phyloP scores from a whole-genome alignment of 2,797 vertebrate genomes.

The Botia kubotai region DNA sequence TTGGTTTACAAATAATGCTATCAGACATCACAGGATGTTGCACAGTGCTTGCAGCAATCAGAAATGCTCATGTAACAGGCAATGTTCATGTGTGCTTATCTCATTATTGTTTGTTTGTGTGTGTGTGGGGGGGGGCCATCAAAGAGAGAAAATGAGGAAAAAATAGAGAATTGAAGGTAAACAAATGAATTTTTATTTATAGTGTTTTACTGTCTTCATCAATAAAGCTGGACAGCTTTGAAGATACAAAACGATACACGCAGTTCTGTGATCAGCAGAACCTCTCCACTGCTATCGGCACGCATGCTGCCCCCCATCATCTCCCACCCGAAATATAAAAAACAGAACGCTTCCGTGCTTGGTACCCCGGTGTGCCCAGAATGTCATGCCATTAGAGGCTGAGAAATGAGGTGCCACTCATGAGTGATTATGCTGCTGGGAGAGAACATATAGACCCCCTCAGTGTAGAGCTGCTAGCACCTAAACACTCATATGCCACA shows the following conservation, averaged over 20 bases:
- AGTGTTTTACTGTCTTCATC: not conserved
- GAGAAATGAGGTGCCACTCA: constrained; percentile 88
- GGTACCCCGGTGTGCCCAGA: constrained; percentile 76
- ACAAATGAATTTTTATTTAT: constrained; percentile 11
- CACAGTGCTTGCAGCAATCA: constrained; percentile 53
- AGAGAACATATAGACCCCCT: constrained; percentile 73
- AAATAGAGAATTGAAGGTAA: not conserved
- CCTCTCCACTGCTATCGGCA: constrained; percentile 38
- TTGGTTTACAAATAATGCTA: constrained; percentile 72
- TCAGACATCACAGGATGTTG: constrained; percentile 72
- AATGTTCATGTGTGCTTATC: constrained; percentile 61
- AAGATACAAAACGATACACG: constrained; percentile 34
- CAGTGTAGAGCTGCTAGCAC: constrained; percentile 52
- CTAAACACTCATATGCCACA: constrained; percentile 48
- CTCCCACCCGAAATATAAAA: constrained; percentile 63
- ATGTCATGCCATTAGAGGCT: constrained; percentile 87
- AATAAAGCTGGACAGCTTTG: not conserved
- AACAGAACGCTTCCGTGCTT: constrained; percentile 67
- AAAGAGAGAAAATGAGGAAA: constrained; percentile 8
- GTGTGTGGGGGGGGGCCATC: constrained; percentile 18
- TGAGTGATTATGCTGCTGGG: constrained; percentile 80
- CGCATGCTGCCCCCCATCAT: constrained; percentile 12
- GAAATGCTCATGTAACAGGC: constrained; percentile 39
- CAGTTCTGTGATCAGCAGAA: constrained; percentile 29
- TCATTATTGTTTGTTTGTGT: constrained; percentile 56